A percentile compares a stretch with the other conserved stretches of the same genome.
phyloP scores from a whole-genome alignment of 2,113 vertebrate species.

The Baryphthengus martii region DNA sequence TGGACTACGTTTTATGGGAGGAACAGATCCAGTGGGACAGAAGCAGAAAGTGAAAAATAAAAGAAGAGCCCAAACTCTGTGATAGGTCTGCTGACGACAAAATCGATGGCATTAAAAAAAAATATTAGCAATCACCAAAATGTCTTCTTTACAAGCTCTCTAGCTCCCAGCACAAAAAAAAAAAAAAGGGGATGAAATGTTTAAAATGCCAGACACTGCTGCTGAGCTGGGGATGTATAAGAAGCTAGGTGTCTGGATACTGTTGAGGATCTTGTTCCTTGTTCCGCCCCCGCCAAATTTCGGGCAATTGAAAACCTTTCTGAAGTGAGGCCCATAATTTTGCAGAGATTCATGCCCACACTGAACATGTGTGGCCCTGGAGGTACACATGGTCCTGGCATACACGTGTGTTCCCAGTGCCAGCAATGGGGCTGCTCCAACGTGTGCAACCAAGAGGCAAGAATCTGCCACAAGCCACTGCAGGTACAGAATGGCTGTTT shows the following conservation, averaged over 20 bases:
- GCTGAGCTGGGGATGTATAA: background rate
- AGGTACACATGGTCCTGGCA: background rate
- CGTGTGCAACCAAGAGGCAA: background rate
- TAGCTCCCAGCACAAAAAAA: background rate
- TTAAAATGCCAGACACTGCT: background rate
- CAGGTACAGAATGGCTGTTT: background rate
- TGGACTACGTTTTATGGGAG: background rate
- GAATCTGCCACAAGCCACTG: background rate
- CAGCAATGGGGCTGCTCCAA: background rate
- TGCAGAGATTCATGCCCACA: background rate
- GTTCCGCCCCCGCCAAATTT: background rate
- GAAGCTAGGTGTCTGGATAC: background rate
- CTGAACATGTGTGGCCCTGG: rapidly evolving
- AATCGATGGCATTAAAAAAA: background rate
- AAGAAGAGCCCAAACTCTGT: background rate
- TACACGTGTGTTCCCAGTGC: background rate
- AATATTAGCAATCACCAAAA: background rate
- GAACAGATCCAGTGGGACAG: background rate
- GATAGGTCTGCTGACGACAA: background rate
- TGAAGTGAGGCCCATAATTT: background rate
- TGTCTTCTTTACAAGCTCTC: background rate
- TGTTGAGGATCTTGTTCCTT: background rate
- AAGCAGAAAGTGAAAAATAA: background rate
- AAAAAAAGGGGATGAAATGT: background rate
- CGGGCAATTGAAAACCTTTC: background rate